phyloP scores from a whole-genome alignment of 2,888 invertebrate genomes.

The Belgica antarctica region DNA sequence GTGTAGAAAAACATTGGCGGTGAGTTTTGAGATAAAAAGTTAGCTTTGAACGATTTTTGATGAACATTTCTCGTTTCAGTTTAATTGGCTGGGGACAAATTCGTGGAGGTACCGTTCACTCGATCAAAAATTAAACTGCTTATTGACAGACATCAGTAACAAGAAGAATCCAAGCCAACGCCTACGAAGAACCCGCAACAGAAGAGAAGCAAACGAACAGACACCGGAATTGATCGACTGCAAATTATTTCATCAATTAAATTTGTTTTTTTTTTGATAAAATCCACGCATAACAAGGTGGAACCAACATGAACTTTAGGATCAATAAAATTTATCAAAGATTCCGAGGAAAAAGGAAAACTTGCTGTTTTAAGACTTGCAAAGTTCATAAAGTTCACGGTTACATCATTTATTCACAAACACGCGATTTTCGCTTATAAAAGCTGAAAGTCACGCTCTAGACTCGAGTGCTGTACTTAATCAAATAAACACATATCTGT shows the following conservation, averaged over 20 bases:
- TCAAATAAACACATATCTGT: no score
- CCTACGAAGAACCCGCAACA: background rate
- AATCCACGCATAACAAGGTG: background rate
- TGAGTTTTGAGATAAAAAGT: conserved; percentile 51
- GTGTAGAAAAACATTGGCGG: conserved; percentile 99
- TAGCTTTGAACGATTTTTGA: background rate
- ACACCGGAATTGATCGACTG: background rate
- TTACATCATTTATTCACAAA: no score
- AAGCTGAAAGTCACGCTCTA: no score
- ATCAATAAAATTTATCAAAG: conserved; percentile 19
- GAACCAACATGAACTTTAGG: conserved; percentile 10
- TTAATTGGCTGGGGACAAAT: conserved; percentile 99
- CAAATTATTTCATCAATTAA: conserved; percentile 3
- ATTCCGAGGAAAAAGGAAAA: conserved; percentile 7
- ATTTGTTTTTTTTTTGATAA: background rate
- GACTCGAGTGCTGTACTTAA: no score
- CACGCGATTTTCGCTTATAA: no score
- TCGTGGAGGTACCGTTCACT: conserved; percentile 74
- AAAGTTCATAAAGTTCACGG: no score
- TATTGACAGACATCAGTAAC: background rate
- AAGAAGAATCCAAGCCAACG: conserved; percentile 12
- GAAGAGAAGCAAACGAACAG: background rate
- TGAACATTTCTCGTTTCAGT: conserved; percentile 55
- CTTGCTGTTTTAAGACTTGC: no score
- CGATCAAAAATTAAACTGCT: conserved; percentile 26